These are phyloP conservation scores for Guaruba guarouba DNA, from an alignment of 2,113 vertebrate genomes.

Conservation along the genomic window DNA sequence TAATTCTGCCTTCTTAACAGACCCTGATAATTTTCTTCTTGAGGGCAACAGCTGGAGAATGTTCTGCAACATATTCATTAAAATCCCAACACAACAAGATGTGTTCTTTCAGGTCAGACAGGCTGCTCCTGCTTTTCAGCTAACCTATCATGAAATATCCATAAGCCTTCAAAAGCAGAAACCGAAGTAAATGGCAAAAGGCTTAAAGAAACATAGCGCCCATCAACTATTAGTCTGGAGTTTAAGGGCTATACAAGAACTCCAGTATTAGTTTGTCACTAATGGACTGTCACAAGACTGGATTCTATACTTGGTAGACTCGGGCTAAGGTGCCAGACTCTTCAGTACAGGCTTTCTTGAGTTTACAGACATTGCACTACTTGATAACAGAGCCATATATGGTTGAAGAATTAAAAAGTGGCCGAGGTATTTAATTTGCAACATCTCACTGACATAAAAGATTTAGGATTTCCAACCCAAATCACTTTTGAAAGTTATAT, in stretches of 20 bases:
- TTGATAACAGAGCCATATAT: background rate
- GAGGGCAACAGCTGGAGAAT: background rate
- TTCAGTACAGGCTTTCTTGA: background rate
- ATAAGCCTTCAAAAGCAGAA: background rate
- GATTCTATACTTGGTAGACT: background rate
- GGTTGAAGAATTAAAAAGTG: background rate
- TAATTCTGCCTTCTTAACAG: background rate
- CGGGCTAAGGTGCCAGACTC: background rate
- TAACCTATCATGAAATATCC: background rate
- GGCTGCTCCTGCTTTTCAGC: background rate
- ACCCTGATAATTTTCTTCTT: background rate
- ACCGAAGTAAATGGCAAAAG: fast-evolving
- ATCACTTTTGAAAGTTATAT: background rate
- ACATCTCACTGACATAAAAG: background rate
- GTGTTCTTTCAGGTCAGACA: slow-evolving; percentile 14
- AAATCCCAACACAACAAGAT: background rate
- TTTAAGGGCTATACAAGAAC: background rate
- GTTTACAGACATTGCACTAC: background rate
- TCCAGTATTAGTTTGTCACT: background rate
- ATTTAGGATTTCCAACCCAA: background rate
- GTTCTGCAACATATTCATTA: background rate
- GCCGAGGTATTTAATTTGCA: background rate
- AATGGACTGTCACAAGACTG: background rate
- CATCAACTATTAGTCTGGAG: background rate
- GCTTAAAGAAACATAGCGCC: background rate